These are phyloP conservation scores for Phortica okadai DNA, from an alignment of 2,888 invertebrate species.

Conservation along the genomic window DNA sequence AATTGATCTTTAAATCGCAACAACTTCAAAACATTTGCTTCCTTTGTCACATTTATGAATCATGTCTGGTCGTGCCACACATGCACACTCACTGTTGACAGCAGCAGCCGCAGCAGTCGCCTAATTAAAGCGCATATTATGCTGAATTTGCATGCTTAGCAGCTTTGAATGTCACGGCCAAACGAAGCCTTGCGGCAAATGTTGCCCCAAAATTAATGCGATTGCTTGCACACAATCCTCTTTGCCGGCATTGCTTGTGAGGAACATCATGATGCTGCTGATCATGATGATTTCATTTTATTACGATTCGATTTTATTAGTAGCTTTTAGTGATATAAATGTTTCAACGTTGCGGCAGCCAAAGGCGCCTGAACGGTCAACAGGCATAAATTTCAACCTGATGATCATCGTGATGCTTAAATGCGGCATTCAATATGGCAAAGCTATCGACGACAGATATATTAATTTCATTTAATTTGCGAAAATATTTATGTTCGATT, in stretches of 20 bases:
- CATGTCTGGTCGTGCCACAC: not conserved
- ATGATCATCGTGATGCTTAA: not conserved
- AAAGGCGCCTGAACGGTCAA: not conserved
- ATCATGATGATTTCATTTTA: not conserved
- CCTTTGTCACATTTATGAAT: not conserved
- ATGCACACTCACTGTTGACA: not conserved
- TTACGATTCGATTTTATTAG: not conserved
- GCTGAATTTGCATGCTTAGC: constrained; percentile 11
- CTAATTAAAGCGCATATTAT: constrained; percentile 10
- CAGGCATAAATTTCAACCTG: not conserved
- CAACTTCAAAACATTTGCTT: not conserved
- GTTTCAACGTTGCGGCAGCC: not conserved
- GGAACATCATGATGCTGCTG: not conserved
- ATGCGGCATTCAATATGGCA: constrained; percentile 20
- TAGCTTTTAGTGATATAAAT: not conserved
- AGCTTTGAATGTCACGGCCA: constrained; percentile 10
- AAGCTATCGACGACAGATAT: constrained; percentile 59
- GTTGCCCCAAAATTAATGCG: constrained; percentile 10
- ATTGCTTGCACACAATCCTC: not conserved
- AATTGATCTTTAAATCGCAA: too few species aligned
- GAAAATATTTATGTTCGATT: constrained; percentile 64
- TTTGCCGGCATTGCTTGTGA: too few species aligned
- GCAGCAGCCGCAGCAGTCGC: constrained; percentile 3
- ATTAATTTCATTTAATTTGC: constrained; percentile 65
- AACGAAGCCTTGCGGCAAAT: constrained; percentile 1